Evolutionary conservation across 2,797 vertebrate species (phyloP).

Genomic region (Acestrorhynchus altus): DNA sequence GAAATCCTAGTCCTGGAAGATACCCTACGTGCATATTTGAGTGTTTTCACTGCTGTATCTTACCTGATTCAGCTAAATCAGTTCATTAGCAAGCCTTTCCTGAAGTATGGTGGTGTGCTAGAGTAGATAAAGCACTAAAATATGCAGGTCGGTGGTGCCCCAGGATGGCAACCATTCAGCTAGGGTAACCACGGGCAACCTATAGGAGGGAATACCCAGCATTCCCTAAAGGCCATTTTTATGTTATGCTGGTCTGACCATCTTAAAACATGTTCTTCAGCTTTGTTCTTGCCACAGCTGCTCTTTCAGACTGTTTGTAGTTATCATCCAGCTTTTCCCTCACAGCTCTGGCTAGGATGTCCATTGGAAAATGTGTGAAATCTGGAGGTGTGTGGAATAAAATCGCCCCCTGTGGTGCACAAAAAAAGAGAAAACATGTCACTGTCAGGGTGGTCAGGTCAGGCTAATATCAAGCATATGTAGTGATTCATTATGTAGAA

Average conservation of each 20-base stretch:
- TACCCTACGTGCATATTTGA: too few relatives aligned
- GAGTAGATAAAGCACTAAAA: too few relatives aligned
- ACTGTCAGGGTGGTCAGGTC: neutral
- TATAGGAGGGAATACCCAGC: neutral
- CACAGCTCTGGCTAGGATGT: neutral
- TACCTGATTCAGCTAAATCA: too few relatives aligned
- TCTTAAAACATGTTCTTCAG: too few relatives aligned
- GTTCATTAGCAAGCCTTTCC: too few relatives aligned
- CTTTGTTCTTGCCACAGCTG: too few relatives aligned
- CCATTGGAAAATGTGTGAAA: neutral
- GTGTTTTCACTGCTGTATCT: too few relatives aligned
- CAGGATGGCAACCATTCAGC: too few relatives aligned
- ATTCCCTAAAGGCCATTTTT: neutral
- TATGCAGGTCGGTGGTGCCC: too few relatives aligned
- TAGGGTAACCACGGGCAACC: neutral
- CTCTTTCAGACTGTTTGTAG: too few relatives aligned
- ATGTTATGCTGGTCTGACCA: neutral
- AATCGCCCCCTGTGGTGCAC: neutral
- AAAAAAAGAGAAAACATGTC: neutral
- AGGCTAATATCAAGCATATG: conserved; percentile 8
- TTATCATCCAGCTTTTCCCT: neutral
- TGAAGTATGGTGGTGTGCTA: too few relatives aligned
- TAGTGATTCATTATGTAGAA: conserved; percentile 1
- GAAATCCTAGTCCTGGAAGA: too few relatives aligned
- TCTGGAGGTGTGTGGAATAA: neutral